Base-by-base conservation (phyloP, 2,888 invertebrate species). In the Sphaerophoria taeniata region DNA sequence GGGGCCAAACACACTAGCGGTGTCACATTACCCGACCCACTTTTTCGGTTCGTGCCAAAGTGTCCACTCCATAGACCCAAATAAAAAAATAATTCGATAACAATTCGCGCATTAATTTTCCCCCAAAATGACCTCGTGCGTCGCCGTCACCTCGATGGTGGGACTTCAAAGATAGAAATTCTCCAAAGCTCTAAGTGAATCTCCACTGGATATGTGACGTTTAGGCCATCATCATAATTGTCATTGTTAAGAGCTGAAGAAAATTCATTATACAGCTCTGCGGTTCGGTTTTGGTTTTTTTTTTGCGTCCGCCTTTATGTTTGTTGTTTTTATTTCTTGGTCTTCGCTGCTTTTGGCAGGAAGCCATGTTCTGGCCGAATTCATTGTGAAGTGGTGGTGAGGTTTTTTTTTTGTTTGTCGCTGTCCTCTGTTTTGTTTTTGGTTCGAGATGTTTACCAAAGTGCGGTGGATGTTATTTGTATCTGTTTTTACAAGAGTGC, bases 401-500 rank as follows among this genome's bases (percentile, higher is more conserved):
- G 31, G 58, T 34, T 33, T 60, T 67, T 16, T 47, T 45, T 72
- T 55, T 61, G 49, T 31, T 12, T 67, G 33, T 3, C 24, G 12
- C 49, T 73, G 60, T 61, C 39, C 56, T 55, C n/a, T 34, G 47
- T 79, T 34, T 49, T 43, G 49, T 43, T 34, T 33, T 69, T 14
- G 6, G 36, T 60, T 65, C 43, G 65, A 84, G 72, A 79, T 84
- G 79, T 85, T 85, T 85, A 81, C 85, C 85, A 85, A 80, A 85
- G 69, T 75, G 79, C 84, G 84, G 79, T 84, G 83, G 84, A 84
- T 85, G 76, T 85, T 85, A 81, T 81, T 85, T 81, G 85, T 85
- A 81, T 81, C 81, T 81, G 85, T 80, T 81, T 70, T 70, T 85
- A 85, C 85, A 85, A 85, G 81, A 85, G 85, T 85, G 85, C 85